Evolutionary conservation across 2,797 vertebrate species (phyloP).

Genomic region (Oryzias dopingdopingensis): DNA sequence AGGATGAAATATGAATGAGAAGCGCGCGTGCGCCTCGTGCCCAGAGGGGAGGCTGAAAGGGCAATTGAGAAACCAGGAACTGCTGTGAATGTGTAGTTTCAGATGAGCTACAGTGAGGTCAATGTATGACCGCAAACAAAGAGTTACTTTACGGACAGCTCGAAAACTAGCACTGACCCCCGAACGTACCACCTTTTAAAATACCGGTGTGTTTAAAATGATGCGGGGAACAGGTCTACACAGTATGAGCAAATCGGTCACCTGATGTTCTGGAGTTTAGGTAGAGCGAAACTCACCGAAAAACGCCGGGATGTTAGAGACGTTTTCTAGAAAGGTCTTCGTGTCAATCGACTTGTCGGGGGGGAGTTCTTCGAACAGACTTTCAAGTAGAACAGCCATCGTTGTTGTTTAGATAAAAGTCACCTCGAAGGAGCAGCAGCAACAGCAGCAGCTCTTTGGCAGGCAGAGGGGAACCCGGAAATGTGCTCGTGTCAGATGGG

Average conservation of each 20-base stretch:
- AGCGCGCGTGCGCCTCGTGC: slow-evolving; percentile 12
- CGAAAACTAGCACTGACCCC: neutral
- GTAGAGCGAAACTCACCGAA: slow-evolving; percentile 84
- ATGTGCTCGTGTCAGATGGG: slow-evolving; percentile 47
- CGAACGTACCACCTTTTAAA: slow-evolving; percentile 5
- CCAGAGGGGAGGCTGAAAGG: neutral
- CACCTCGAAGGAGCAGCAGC: neutral
- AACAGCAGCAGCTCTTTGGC: slow-evolving; percentile 8
- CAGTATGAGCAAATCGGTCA: neutral
- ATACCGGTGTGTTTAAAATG: neutral
- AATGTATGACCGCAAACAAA: slow-evolving; percentile 56
- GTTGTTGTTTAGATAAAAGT: neutral
- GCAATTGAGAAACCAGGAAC: slow-evolving; percentile 10
- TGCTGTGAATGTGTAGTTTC: slow-evolving; percentile 28
- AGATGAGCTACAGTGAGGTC: slow-evolving; percentile 49
- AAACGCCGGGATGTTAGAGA: slow-evolving; percentile 88
- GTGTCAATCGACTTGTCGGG: slow-evolving; percentile 86
- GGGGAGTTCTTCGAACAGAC: slow-evolving; percentile 84
- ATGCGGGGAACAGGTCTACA: slow-evolving; percentile 10
- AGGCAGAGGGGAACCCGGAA: slow-evolving; percentile 66
- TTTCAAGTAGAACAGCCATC: slow-evolving; percentile 88
- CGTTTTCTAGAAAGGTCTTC: slow-evolving; percentile 87
- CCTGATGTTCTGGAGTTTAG: slow-evolving; percentile 9
- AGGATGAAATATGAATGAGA: slow-evolving; percentile 56
- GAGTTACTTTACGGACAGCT: slow-evolving; percentile 40